These are phyloP conservation scores for Melospiza melodia DNA, from an alignment of 2,113 vertebrate genomes.

Conservation along the genomic window DNA sequence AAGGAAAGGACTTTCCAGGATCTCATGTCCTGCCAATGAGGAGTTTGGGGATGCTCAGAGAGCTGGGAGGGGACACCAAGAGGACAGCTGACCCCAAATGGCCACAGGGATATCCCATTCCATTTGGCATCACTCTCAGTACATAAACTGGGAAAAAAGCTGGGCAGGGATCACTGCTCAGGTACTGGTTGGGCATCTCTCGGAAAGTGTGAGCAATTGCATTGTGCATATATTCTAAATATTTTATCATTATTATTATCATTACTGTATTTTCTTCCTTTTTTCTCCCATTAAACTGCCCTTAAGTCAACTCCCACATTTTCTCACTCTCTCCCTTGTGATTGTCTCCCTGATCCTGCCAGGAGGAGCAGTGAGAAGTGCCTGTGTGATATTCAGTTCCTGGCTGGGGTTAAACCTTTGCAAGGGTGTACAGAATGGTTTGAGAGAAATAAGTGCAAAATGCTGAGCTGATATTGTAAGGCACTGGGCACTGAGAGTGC, in stretches of 20 bases:
- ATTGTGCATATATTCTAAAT: not conserved
- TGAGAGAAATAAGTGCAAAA: not conserved
- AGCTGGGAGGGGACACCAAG: not conserved
- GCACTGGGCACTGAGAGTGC: not conserved
- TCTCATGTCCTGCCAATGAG: rapidly evolving
- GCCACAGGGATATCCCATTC: not conserved
- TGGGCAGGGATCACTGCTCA: not conserved
- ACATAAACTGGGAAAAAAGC: not conserved
- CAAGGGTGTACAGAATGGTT: not conserved
- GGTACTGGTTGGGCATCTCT: not conserved
- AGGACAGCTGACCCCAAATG: not conserved
- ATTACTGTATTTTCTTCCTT: not conserved
- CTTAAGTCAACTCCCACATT: not conserved
- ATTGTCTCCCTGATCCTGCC: not conserved
- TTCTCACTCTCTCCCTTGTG: not conserved
- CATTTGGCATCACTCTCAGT: not conserved
- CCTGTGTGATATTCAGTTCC: not conserved
- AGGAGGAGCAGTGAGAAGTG: not conserved
- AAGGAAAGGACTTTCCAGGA: not conserved
- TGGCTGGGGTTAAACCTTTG: not conserved
- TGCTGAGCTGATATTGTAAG: not conserved
- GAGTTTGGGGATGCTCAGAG: not conserved
- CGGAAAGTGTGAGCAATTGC: not conserved
- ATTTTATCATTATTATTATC: not conserved
- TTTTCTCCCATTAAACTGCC: not conserved